Evolutionary conservation across 1,140 invertebrate species (phyloP).

Genomic region (Diploscapter pachys): DNA sequence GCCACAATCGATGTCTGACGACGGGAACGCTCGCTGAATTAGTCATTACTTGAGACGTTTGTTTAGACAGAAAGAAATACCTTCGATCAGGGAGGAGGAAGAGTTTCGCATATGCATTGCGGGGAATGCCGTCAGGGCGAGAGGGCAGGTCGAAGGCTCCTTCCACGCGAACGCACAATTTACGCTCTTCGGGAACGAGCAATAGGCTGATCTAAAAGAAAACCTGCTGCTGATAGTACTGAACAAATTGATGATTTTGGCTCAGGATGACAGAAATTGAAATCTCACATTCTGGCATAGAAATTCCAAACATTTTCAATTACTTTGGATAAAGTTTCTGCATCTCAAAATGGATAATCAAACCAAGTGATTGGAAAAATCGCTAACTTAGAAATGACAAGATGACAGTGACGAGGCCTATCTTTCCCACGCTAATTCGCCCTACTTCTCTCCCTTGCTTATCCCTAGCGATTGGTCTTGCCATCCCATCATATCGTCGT

Average conservation of each 20-base stretch:
- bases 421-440: too few species aligned
- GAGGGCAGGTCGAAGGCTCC: conserved; percentile 80
- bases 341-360: neutral
- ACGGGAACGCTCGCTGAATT: conserved; percentile 85
- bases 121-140: conserved; percentile 73
- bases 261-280: too few species aligned
- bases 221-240: neutral
- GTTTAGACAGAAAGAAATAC: conserved; percentile 59
- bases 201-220: conserved; percentile 71
- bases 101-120: conserved; percentile 91
- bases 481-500: too few species aligned
- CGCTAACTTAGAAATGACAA: conserved; percentile 11
- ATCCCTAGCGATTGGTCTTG: neutral
- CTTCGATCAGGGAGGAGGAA: conserved; percentile 86
- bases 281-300: too few species aligned
- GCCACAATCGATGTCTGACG: conserved; percentile 84
- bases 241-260: too few species aligned
- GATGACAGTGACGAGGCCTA: neutral
- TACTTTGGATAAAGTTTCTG: neutral
- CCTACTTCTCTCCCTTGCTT: too few species aligned
- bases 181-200: conserved; percentile 63
- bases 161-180: conserved; percentile 85
- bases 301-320: neutral
- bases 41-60: conserved; percentile 24
- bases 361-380: conserved; percentile 4